Evolutionary conservation across 2,888 invertebrate species (phyloP).

Genomic region (Thumatha senex): DNA sequence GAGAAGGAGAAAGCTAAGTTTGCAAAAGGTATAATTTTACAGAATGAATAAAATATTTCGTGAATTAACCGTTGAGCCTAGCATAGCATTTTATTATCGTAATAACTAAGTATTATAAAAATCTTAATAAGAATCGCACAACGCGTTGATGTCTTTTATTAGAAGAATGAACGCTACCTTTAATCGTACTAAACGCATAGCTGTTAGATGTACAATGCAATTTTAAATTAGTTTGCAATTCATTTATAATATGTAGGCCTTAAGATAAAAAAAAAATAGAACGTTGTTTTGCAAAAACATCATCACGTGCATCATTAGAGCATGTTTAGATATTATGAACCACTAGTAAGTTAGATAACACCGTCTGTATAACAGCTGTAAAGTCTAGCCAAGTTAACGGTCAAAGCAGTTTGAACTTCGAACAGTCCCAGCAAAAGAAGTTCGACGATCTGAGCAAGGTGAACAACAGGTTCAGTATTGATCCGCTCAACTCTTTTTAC

Average conservation of each 20-base stretch:
- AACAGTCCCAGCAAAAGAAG: conserved; percentile 50
- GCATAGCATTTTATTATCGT: neutral
- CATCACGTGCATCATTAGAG: too few species aligned
- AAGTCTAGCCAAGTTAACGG: conserved; percentile 12
- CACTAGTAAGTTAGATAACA: conserved; percentile 5
- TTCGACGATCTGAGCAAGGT: conserved; percentile 59
- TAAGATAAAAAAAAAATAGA: neutral
- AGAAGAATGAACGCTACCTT: neutral
- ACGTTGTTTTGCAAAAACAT: conserved; percentile 2
- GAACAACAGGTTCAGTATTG: conserved; percentile 67
- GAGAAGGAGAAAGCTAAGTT: too few species aligned
- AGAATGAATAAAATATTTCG: too few species aligned
- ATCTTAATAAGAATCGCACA: neutral
- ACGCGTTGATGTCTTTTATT: conserved; percentile 13
- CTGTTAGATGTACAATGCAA: too few species aligned
- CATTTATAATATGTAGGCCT: too few species aligned
- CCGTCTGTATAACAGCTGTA: conserved; percentile 9
- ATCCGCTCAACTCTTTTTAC: conserved; percentile 53
- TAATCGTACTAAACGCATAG: too few species aligned
- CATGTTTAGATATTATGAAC: conserved; percentile 1
- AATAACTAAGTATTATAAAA: neutral
- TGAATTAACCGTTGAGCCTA: too few species aligned
- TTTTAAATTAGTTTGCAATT: too few species aligned
- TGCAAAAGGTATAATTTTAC: too few species aligned
- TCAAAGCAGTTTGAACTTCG: conserved; percentile 25